Conservation (phyloP, 2,113 vertebrate genomes). For the Noctilio leporinus region DNA sequence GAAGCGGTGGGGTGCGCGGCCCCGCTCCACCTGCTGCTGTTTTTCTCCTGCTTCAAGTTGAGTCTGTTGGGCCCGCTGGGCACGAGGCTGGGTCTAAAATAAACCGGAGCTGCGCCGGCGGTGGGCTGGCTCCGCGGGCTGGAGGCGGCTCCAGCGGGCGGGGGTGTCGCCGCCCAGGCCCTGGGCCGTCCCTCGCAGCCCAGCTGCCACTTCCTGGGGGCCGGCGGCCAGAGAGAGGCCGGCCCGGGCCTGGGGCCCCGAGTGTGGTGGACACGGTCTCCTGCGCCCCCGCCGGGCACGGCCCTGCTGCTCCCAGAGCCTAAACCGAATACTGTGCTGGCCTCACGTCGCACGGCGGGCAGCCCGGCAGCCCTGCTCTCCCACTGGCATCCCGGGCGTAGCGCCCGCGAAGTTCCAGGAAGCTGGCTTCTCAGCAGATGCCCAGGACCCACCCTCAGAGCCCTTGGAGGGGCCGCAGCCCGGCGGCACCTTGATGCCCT, state of each 20-base stretch:
- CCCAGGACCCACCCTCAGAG: background rate
- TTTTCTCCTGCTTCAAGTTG: slow-evolving; percentile 6
- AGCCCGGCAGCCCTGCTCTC: too few species aligned
- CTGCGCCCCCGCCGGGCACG: too few species aligned
- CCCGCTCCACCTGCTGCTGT: background rate
- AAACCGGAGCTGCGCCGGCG: slow-evolving; percentile 7
- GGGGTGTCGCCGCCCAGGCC: background rate
- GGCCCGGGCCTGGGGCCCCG: fast-evolving
- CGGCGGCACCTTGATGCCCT: background rate
- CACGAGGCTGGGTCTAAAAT: slow-evolving; percentile 39
- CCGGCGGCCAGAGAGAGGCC: fast-evolving
- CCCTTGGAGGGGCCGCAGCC: fast-evolving
- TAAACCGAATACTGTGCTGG: too few species aligned
- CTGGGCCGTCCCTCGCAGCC: background rate
- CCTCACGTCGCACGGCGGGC: too few species aligned
- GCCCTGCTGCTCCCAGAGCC: too few species aligned
- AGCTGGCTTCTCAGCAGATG: background rate
- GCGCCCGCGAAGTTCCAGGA: background rate
- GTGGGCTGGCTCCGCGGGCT: background rate
- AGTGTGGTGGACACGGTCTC: background rate
- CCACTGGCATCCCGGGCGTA: too few species aligned
- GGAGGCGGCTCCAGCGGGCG: background rate
- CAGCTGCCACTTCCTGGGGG: background rate
- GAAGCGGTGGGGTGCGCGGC: background rate
- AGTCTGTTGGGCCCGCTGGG: background rate